Conservation (phyloP, 2,797 vertebrate genomes). For the Cossypha polioptera region DNA sequence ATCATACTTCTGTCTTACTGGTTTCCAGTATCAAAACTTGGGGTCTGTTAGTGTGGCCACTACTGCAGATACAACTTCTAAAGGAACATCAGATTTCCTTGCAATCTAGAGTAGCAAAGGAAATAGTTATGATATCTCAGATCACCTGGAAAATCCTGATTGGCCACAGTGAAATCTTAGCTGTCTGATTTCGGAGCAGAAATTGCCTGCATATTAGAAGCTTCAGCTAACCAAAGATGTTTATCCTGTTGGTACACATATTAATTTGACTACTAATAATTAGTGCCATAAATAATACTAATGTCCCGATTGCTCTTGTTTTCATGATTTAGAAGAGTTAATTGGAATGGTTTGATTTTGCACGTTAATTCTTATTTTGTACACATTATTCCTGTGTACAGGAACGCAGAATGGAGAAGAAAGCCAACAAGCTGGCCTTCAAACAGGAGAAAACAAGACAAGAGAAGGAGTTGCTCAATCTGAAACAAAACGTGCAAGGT, state of each 20-base stretch:
- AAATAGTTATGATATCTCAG: background rate
- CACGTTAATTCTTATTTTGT: background rate
- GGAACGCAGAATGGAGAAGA: slow-evolving; percentile 92
- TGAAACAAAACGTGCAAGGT: slow-evolving; percentile 87
- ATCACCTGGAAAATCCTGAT: background rate
- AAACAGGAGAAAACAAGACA: slow-evolving; percentile 89
- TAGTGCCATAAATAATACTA: background rate
- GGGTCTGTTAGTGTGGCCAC: background rate
- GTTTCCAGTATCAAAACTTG: background rate
- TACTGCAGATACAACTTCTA: rapidly evolving
- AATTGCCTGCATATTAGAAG: background rate
- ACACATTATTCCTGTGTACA: slow-evolving; percentile 33
- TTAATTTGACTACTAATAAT: background rate
- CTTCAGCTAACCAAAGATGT: background rate
- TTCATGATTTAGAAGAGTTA: background rate
- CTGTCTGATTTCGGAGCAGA: background rate
- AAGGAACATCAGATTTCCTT: background rate
- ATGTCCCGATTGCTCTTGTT: background rate
- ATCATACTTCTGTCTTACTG: background rate
- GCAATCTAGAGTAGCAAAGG: background rate
- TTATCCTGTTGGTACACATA: background rate
- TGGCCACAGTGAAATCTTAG: background rate
- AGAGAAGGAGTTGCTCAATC: slow-evolving; percentile 88
- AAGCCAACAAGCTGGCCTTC: slow-evolving; percentile 89
- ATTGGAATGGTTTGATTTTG: background rate